Evolutionary conservation across 2,888 invertebrate species (phyloP), one percentile per base, ranked within the genome.

Genomic region (Suillia variegata): DNA sequence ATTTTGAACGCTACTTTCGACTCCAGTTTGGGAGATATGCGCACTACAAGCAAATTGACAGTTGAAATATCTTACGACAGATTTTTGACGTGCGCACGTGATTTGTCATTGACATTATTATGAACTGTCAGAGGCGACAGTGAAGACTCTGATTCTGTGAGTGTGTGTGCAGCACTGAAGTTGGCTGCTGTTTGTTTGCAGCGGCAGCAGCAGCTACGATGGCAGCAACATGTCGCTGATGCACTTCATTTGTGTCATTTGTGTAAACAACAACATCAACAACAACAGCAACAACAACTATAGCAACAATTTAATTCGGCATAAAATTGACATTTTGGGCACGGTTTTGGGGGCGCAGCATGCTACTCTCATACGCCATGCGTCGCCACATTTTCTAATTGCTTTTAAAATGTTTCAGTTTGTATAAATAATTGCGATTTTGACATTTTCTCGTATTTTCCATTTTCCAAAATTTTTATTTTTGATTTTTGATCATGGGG

Each of bases 101-200:
- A 78, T 77, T 77, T 77, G 78, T 77, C 77, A 78, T 77, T 77
- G 77, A 78, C 76, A 74, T 77, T 71, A 73, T 77, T 74, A 72
- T 68, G 70, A 67, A 63, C 62, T 66, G 54, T 45, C 45, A 20
- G 18, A 5, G 5, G 5, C 5, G 45, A 45, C 45, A 17, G 13
- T 45, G 45, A 45, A 18, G 45, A 45, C 17, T 17, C 13, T 13
- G n/a, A 10, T 31, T 31, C 12, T 6, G 31, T 31, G 31, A 6
- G 6, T 31, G 31, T 6, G 6, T 8, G 31, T 31, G 31, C 6
- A 31, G n/a, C 31, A 12, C 6, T 31, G 31, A 31, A 31, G 31
- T 31, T 31, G 31, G 31, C 31, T 33, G n/a, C 45, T 6, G 45
- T 10, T 6, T 17, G 18, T 20, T n/a, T 22, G 54, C 49, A 47